Evolutionary conservation across 2,113 vertebrate species (phyloP).

Genomic region (Zingel zingel): DNA sequence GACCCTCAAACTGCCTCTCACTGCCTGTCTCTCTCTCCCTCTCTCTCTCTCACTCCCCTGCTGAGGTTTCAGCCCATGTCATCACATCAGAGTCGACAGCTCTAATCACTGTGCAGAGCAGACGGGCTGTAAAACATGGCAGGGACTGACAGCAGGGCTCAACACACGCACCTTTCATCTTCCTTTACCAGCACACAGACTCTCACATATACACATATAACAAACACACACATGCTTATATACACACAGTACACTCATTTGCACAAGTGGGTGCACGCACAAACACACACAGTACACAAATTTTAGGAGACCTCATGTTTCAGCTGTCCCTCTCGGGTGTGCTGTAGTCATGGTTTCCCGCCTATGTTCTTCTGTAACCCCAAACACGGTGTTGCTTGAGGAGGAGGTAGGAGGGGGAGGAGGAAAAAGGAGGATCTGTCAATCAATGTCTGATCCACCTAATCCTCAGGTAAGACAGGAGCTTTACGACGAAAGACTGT

Average conservation of each 20-base stretch:
- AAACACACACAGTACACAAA: constrained; percentile 10
- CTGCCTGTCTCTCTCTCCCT: constrained; percentile 33
- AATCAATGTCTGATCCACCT: constrained; percentile 81
- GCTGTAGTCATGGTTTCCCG: constrained; percentile 62
- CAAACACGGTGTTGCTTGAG: constrained; percentile 45
- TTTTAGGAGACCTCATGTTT: constrained; percentile 59
- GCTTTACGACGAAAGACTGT: constrained; percentile 78
- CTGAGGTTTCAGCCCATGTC: constrained; percentile 80
- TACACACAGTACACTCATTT: constrained; percentile 22
- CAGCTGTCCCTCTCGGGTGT: constrained; percentile 37
- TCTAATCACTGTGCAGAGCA: constrained; percentile 81
- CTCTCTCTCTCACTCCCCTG: constrained; percentile 58
- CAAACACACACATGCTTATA: constrained; percentile 30
- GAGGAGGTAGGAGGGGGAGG: constrained; percentile 33
- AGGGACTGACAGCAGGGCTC: constrained; percentile 81
- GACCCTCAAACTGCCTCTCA: constrained; percentile 67
- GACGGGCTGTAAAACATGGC: constrained; percentile 84
- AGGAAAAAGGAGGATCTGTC: constrained; percentile 66
- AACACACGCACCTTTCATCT: constrained; percentile 80
- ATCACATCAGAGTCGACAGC: constrained; percentile 83
- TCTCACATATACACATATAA: constrained; percentile 41
- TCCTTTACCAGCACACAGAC: constrained; percentile 49
- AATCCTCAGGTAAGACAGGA: constrained; percentile 83
- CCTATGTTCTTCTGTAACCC: constrained; percentile 68
- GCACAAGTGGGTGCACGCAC: neutral